These are phyloP conservation scores for Physella acuta DNA, from an alignment of 1,140 invertebrate species.

Conservation along the genomic window DNA sequence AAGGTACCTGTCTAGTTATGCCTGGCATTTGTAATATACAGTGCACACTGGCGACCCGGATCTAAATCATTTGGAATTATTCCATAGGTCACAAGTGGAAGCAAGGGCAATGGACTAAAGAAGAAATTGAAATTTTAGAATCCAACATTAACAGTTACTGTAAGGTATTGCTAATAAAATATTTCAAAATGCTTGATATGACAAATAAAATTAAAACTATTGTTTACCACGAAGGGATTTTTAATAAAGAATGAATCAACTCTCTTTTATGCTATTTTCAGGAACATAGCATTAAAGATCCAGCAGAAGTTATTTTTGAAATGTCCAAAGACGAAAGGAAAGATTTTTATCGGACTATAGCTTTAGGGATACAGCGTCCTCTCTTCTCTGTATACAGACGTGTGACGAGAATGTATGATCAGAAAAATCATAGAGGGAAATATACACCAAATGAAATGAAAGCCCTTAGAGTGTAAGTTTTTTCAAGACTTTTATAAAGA, in stretches of 20 bases:
- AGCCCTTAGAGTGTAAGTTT: constrained; percentile 59
- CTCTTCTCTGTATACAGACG: constrained; percentile 64
- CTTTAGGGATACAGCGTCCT: constrained; percentile 61
- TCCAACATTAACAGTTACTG: constrained; percentile 61
- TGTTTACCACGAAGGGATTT: no score
- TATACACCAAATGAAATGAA: constrained; percentile 62
- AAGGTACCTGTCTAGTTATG: constrained; percentile 41
- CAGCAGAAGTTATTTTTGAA: constrained; percentile 63
- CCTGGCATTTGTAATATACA: background rate
- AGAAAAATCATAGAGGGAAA: constrained; percentile 64
- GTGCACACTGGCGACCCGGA: background rate
- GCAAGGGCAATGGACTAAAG: constrained; percentile 64
- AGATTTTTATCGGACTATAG: constrained; percentile 63
- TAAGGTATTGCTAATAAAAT: no score
- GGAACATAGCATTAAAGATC: constrained; percentile 58
- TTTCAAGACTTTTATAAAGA: no score
- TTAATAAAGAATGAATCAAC: background rate
- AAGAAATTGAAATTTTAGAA: constrained; percentile 61
- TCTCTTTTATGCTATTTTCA: constrained; percentile 32
- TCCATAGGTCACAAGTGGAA: constrained; percentile 60
- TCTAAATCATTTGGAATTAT: background rate
- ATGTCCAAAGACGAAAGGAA: constrained; percentile 64
- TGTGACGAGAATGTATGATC: constrained; percentile 64
- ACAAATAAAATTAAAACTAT: no score
- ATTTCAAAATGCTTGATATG: no score